phyloP scores from a whole-genome alignment of 2,113 vertebrate genomes.

The Onychostoma macrolepis region DNA sequence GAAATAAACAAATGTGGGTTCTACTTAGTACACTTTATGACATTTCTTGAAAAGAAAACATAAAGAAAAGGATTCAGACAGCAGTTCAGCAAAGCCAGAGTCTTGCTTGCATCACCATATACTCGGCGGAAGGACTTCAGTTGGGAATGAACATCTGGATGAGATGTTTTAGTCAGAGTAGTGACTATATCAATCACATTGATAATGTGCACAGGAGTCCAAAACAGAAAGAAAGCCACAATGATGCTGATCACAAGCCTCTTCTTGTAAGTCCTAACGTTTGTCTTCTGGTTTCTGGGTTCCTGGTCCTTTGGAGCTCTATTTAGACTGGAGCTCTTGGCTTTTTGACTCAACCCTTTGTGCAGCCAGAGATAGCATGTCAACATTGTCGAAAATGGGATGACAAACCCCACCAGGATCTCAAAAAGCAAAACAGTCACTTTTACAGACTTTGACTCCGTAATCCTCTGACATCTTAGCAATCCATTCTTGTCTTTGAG shows the following conservation, averaged over 20 bases:
- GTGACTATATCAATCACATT: constrained; percentile 68
- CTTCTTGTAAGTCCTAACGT: constrained; percentile 18
- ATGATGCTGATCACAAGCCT: constrained; percentile 71
- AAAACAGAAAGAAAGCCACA: constrained; percentile 70
- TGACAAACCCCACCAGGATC: not conserved
- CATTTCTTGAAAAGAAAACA: constrained; percentile 27
- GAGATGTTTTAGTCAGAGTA: constrained; percentile 31
- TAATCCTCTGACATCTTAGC: not conserved
- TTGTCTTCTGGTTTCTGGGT: not conserved
- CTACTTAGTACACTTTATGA: not conserved
- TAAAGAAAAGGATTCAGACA: constrained; percentile 78
- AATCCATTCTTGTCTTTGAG: not conserved
- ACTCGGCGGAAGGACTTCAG: constrained; percentile 51
- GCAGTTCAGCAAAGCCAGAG: constrained; percentile 56
- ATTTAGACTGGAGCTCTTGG: not conserved
- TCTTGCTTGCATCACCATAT: constrained; percentile 53
- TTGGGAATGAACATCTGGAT: not conserved
- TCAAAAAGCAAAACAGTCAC: not conserved
- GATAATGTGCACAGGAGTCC: constrained; percentile 72
- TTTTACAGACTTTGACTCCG: not conserved
- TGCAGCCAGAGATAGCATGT: constrained; percentile 58
- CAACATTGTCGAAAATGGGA: constrained; percentile 62
- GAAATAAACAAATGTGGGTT: not conserved
- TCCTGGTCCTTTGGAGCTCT: not conserved
- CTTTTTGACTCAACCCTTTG: not conserved